Conservation (phyloP, 2,113 vertebrate genomes). For the Calonectris borealis region DNA sequence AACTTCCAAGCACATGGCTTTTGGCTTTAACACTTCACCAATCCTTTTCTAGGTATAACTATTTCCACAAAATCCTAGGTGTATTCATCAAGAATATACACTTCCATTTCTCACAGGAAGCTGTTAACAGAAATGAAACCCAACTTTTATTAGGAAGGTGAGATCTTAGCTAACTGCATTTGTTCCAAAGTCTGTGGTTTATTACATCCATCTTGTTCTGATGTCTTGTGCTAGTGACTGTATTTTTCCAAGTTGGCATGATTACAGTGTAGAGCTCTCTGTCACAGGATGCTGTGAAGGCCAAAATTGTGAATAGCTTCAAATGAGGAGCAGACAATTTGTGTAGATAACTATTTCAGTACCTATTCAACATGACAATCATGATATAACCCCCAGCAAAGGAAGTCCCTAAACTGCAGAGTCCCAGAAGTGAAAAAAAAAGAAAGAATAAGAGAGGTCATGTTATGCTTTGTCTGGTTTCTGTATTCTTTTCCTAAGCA, state of each 20-base stretch:
- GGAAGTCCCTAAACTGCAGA: background rate
- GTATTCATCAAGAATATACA: background rate
- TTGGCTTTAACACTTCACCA: background rate
- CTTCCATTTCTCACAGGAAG: background rate
- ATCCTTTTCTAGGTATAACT: background rate
- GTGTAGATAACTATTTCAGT: constrained; percentile 6
- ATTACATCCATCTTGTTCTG: background rate
- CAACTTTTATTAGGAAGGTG: background rate
- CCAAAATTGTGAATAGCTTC: background rate
- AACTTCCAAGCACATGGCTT: background rate
- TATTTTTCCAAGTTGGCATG: background rate
- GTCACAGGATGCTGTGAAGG: background rate
- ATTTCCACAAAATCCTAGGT: background rate
- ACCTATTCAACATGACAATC: background rate
- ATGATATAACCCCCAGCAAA: background rate
- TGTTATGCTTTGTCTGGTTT: background rate
- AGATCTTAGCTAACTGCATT: background rate
- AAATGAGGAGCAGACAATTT: background rate
- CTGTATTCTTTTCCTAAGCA: background rate
- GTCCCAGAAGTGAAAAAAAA: background rate
- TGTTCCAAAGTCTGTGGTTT: background rate
- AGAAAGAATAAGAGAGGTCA: background rate
- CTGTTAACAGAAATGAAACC: background rate
- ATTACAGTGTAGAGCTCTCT: background rate
- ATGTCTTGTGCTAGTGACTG: background rate